Evolutionary conservation across 2,113 vertebrate genomes (phyloP), one percentile per base, ranked within the genome.

Genomic region (Hemiscyllium ocellatum): DNA sequence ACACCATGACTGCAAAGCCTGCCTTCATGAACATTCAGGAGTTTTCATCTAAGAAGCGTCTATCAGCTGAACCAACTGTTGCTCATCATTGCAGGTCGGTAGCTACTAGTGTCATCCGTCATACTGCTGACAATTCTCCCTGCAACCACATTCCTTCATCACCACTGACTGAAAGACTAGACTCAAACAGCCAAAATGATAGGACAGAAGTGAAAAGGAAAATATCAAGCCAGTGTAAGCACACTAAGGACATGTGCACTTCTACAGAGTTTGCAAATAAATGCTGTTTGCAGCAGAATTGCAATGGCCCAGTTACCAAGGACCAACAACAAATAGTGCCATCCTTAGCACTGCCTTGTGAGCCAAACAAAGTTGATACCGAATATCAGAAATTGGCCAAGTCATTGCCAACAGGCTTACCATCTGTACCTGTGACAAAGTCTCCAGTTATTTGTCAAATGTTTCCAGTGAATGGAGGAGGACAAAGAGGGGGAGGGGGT

Each of bases 361-460:
- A 95, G 96, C 97, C 97, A 97, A 97, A 97, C 97, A 97, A 96
- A 37, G 96, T 85, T 33, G 97, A 97, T 37, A 97, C 87, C 8
- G 96, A 97, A 96, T 96, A 96, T 96, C 97, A 97, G 93, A 97
- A 97, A 96, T 96, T 96, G 94, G 93, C 97, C 37, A 85, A 96
- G 69, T 97, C 97, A 0, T 96, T 97, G 95, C 96, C 98, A 13
- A 96, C 97, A 76, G 97, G 97, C 0, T 96, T 97, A 95, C 96
- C 97, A 8, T 96, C 97, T n/a, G 96, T 97, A 66, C 97, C 98
- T 0, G 96, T 98, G 96, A 96, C 98, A 24, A 97, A 97, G 24
- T 96, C 98, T 8, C 98, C 98, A 0, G 96, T 99, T 87, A 97
- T 99, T 96, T 99, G 99, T 97, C 99, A 99, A 68, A 98, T 99